phyloP scores from a whole-genome alignment of 2,113 vertebrate species.

The Zosterops borbonicus region DNA sequence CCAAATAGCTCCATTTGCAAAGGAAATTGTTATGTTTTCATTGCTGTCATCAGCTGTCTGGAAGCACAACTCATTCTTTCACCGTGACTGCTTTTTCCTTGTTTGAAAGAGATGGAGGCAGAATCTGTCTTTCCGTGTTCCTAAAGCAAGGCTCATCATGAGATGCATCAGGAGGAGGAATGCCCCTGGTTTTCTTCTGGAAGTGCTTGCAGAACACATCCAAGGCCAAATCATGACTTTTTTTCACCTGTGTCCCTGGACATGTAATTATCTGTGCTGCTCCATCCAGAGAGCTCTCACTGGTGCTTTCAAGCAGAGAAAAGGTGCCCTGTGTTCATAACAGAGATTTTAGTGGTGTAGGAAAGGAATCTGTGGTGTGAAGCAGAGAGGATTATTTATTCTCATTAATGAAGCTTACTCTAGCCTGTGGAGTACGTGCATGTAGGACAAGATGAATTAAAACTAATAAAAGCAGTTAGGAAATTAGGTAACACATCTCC shows the following conservation, averaged over 20 bases:
- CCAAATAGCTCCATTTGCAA: neutral
- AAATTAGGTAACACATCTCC: neutral
- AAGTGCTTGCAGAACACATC: neutral
- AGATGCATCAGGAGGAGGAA: neutral
- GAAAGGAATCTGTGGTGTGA: neutral
- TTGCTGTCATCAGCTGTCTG: neutral
- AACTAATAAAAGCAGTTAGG: neutral
- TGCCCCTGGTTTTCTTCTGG: neutral
- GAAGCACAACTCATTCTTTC: neutral
- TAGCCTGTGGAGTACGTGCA: neutral
- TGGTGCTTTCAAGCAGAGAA: neutral
- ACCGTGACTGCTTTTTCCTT: neutral
- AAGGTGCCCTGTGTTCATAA: neutral
- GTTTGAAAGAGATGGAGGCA: neutral
- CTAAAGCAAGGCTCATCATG: neutral
- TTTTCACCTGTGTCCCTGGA: neutral
- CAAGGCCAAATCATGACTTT: neutral
- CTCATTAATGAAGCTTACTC: neutral
- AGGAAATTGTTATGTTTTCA: neutral
- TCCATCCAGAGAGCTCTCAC: neutral
- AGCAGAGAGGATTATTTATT: neutral
- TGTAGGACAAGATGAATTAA: neutral
- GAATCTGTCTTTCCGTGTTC: neutral
- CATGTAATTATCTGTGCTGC: neutral
- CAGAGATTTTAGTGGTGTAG: neutral